Conservation (phyloP, 2,113 vertebrate genomes). For the Entomyzon cyanotis region DNA sequence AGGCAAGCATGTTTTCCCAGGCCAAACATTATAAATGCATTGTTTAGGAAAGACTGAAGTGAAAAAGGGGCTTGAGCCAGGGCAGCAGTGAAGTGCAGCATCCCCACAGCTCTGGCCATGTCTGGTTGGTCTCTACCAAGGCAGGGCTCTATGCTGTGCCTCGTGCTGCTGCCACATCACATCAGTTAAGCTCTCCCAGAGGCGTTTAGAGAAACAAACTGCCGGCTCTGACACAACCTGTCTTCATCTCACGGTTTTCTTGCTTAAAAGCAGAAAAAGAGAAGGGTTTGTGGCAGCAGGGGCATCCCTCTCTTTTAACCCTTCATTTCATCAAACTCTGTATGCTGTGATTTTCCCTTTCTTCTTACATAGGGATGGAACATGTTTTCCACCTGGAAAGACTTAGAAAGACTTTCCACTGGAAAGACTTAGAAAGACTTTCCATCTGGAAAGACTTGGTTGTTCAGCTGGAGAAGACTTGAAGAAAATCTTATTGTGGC, state of each 20-base stretch:
- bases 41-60: neutral
- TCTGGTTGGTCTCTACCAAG: neutral
- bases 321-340: neutral
- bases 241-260: neutral
- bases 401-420: neutral
- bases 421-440: neutral
- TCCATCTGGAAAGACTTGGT: neutral
- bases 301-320: neutral
- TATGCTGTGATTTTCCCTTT: neutral
- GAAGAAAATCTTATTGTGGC: neutral
- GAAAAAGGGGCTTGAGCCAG: neutral
- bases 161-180: neutral
- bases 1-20: neutral
- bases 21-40: neutral
- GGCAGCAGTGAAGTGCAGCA: neutral
- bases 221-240: neutral
- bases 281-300: neutral
- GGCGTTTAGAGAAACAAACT: neutral
- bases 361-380: neutral
- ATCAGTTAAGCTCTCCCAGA: neutral
- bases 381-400: neutral
- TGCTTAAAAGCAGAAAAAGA: neutral
- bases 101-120: neutral
- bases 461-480: neutral
- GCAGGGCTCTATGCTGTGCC: neutral